Evolutionary conservation across 53 echinoderm and acorn worm species (phyloP).

Genomic region (Apostichopus leukothele): DNA sequence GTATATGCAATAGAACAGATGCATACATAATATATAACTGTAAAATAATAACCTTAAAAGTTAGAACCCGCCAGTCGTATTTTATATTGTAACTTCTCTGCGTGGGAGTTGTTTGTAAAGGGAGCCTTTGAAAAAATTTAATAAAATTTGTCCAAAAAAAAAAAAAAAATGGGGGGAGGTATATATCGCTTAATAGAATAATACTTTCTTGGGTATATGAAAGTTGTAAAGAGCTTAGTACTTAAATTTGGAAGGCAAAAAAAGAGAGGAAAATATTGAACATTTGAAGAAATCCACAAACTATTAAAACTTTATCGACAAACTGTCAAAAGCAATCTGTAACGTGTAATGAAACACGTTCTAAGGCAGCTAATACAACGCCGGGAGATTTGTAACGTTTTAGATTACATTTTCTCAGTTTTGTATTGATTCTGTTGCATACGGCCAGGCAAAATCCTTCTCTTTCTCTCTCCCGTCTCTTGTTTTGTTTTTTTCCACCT

Average conservation of each 20-base stretch:
- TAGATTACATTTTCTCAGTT: slow-evolving; percentile 19
- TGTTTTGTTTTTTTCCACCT: neutral
- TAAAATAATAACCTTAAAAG: too few species aligned
- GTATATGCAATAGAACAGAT: too few species aligned
- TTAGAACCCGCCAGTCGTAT: too few species aligned
- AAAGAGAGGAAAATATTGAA: neutral
- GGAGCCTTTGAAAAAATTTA: too few species aligned
- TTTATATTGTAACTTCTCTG: too few species aligned
- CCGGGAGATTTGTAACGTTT: slow-evolving; percentile 6
- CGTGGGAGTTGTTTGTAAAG: too few species aligned
- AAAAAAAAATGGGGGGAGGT: too few species aligned
- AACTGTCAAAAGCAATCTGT: slow-evolving; percentile 4
- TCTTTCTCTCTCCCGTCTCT: neutral
- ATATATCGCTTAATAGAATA: too few species aligned
- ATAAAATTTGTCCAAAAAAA: too few species aligned
- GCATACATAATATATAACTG: too few species aligned
- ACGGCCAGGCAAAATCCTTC: neutral
- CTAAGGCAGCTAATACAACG: slow-evolving; percentile 38
- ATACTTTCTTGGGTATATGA: too few species aligned
- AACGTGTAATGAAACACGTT: slow-evolving; percentile 25
- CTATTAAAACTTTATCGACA: slow-evolving; percentile 13
- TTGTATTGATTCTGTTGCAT: neutral
- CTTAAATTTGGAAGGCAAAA: neutral
- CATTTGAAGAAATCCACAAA: slow-evolving; percentile 23
- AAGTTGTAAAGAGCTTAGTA: neutral